A percentile compares a stretch with the other conserved stretches of the same genome.
phyloP scores from a whole-genome alignment of 2,888 invertebrate species.

The Acrobasis repandana region DNA sequence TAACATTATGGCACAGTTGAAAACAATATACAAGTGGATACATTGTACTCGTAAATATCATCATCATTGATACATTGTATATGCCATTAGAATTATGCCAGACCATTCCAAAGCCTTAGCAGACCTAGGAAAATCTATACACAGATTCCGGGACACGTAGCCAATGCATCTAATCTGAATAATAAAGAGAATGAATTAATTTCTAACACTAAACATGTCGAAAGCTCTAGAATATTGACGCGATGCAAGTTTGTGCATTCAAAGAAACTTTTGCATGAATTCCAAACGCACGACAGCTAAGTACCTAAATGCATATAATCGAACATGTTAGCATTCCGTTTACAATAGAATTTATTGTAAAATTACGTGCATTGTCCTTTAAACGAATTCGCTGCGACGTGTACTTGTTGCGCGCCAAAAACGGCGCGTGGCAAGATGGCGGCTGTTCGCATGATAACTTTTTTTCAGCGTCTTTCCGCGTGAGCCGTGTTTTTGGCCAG shows the following conservation, averaged over 20 bases:
- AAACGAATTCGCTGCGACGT: slow-evolving; percentile 50
- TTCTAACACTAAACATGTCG: slow-evolving; percentile 36
- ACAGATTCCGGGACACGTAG: slow-evolving; percentile 9
- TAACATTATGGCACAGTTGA: too few species aligned
- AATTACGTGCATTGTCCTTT: slow-evolving; percentile 70
- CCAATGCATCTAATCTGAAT: slow-evolving; percentile 19
- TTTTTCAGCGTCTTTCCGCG: slow-evolving; percentile 74
- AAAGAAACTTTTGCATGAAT: slow-evolving; percentile 54
- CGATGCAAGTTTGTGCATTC: slow-evolving; percentile 32
- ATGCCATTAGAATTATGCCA: slow-evolving; percentile 10
- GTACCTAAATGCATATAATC: slow-evolving; percentile 76
- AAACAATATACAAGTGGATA: too few species aligned
- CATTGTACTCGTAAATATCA: too few species aligned
- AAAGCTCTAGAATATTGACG: slow-evolving; percentile 20
- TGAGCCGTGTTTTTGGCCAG: slow-evolving; percentile 78
- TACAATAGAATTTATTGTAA: slow-evolving; percentile 76
- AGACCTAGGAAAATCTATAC: slow-evolving; percentile 11
- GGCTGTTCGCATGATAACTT: slow-evolving; percentile 50
- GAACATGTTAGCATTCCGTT: slow-evolving; percentile 68
- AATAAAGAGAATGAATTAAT: slow-evolving; percentile 23
- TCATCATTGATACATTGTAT: slow-evolving; percentile 16
- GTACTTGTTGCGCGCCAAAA: slow-evolving; percentile 49
- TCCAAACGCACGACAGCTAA: slow-evolving; percentile 62
- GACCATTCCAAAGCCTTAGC: slow-evolving; percentile 9
- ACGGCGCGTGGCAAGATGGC: slow-evolving; percentile 72